Conservation (phyloP, 2,113 vertebrate species). For the Galemys pyrenaicus region DNA sequence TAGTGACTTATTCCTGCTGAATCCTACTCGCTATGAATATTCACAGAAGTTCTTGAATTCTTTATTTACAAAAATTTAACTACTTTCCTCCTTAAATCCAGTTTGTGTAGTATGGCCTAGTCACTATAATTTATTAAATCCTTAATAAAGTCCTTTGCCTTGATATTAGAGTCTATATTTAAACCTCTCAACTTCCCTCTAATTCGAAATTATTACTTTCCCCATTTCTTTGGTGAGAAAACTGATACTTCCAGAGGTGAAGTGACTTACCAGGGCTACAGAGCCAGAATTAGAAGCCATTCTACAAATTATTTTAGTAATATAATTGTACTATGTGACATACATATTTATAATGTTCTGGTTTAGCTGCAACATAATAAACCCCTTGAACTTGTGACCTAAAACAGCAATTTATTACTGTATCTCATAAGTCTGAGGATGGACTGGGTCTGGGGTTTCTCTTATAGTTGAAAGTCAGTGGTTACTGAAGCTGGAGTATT, state of each 20-base stretch:
- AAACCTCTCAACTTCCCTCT: neutral
- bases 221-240: conserved; percentile 31
- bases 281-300: neutral
- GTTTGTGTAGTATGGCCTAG: neutral
- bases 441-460: neutral
- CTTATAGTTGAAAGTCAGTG: neutral
- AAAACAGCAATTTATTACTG: neutral
- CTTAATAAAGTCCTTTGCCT: neutral
- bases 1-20: conserved; percentile 24
- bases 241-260: neutral
- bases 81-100: conserved; percentile 18
- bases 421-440: neutral
- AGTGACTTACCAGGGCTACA: neutral
- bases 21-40: neutral
- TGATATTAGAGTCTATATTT: neutral
- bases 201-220: neutral
- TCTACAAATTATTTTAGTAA: neutral
- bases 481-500: neutral
- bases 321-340: neutral
- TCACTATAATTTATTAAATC: neutral
- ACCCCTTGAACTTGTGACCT: neutral
- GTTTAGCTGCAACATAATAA: neutral
- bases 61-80: conserved; percentile 16
- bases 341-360: neutral
- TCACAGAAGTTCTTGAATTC: conserved; percentile 35